Evolutionary conservation across 2,888 invertebrate genomes (phyloP), one percentile per base, ranked within the genome.

Genomic region (Chloroclysta siterata): DNA sequence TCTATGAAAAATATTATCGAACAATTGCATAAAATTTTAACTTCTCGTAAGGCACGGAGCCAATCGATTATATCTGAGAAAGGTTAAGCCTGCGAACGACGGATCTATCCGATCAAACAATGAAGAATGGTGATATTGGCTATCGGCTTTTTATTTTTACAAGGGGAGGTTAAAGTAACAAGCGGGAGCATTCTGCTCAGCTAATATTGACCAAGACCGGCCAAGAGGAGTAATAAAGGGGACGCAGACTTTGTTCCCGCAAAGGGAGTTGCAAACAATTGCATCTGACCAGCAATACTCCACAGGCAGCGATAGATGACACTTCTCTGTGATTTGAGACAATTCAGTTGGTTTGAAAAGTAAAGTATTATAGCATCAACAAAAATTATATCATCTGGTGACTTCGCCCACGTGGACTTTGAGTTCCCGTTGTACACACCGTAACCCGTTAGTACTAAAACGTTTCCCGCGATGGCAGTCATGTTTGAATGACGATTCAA

Each of bases 141-240:
- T 64, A 53, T 51, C 65, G 66, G 42, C 69, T 64, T 67, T 63
- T 65, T 62, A 61, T 65, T 62, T 66, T 73, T 66, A 70, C 63
- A 63, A 68, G 54, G 66, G 64, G 69, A 65, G 66, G 58, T 57
- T 58, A 69, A 68, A 72, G 72, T 74, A 72, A 72, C 68, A 72
- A 72, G 67, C 60, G 48, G 56, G 63, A 66, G 70, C 65, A 72
- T 73, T 68, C 60, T 65, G 55, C 66, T 63, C 62, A 52, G 69
- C 74, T 72, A 82, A 78, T 80, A 78, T 83, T 82, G 77, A 76
- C 76, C 68, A 69, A 79, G 73, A 72, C 71, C 67, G 72, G 70
- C 65, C 73, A 75, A 70, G 70, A 65, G 68, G 70, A 66, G 61
- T 75, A 80, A 82, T 82, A 81, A 76, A 79, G 66, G 74, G 72